A percentile compares a stretch with the other conserved stretches of the same genome.
phyloP scores from a whole-genome alignment of 2,113 vertebrate genomes.

The Aphelocoma coerulescens region DNA sequence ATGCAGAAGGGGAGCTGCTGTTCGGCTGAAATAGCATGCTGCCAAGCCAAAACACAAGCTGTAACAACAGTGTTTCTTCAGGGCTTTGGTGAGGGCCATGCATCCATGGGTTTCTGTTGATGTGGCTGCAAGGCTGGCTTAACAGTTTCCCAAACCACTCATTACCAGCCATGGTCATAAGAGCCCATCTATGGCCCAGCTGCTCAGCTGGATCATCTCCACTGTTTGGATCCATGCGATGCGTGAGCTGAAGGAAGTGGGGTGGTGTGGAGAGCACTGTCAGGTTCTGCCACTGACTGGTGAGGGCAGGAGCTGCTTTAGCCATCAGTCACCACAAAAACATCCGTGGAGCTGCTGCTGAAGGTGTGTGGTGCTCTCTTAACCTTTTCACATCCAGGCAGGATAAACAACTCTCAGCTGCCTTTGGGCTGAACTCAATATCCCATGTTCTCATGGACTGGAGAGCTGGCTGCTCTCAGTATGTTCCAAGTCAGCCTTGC shows the following conservation, averaged over 20 bases:
- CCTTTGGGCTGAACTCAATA: neutral
- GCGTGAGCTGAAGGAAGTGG: neutral
- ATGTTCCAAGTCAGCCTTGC: neutral
- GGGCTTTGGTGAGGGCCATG: fast-evolving
- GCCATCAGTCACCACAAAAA: neutral
- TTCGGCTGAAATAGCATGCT: neutral
- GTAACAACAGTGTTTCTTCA: neutral
- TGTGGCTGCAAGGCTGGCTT: neutral
- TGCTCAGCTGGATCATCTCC: neutral
- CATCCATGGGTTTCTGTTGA: neutral
- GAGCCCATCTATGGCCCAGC: neutral
- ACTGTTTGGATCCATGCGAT: neutral
- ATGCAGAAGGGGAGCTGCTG: neutral
- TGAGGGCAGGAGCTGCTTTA: neutral
- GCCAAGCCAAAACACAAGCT: neutral
- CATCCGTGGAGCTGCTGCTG: neutral
- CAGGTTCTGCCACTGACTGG: fast-evolving
- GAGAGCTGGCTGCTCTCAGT: neutral
- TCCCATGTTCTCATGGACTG: fast-evolving
- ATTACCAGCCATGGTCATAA: fast-evolving
- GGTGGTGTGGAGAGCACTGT: neutral
- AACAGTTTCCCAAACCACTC: neutral
- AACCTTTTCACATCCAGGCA: neutral
- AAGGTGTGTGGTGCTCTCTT: neutral
- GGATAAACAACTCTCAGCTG: neutral